Evolutionary conservation across 2,113 vertebrate species (phyloP).

Genomic region (Peromyscus leucopus): DNA sequence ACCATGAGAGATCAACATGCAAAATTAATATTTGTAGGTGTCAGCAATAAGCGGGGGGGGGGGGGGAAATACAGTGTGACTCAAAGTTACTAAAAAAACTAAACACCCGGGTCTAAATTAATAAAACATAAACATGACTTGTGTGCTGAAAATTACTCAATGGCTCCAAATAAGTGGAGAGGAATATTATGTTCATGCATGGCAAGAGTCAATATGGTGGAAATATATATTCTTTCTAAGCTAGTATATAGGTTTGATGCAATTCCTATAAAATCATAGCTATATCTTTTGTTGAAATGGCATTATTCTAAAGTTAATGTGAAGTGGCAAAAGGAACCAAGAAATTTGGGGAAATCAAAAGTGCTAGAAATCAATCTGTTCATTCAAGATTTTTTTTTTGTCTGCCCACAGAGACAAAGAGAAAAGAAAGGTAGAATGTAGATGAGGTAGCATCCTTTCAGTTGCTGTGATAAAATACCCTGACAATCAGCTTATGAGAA

Average conservation of each 20-base stretch:
- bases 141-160: not conserved
- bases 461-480: not conserved
- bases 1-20: not conserved
- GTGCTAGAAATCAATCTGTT: not conserved
- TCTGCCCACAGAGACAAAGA: not conserved
- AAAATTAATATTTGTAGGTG: not conserved
- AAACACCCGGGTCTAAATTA: not conserved
- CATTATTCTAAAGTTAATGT: slow-evolving; percentile 1
- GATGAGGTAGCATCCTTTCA: not conserved
- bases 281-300: not conserved
- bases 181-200: not conserved
- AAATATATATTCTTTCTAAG: not conserved
- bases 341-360: slow-evolving; percentile 2
- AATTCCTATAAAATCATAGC: not conserved
- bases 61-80: not conserved
- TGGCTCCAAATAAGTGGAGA: not conserved
- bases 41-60: not conserved
- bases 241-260: not conserved
- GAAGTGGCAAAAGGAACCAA: not conserved
- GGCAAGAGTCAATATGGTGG: not conserved
- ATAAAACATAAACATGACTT: not conserved
- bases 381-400: not conserved
- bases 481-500: not conserved
- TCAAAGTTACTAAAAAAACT: not conserved
- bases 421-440: not conserved